phyloP scores from a whole-genome alignment of 2,113 vertebrate genomes.

The Rattus rattus region DNA sequence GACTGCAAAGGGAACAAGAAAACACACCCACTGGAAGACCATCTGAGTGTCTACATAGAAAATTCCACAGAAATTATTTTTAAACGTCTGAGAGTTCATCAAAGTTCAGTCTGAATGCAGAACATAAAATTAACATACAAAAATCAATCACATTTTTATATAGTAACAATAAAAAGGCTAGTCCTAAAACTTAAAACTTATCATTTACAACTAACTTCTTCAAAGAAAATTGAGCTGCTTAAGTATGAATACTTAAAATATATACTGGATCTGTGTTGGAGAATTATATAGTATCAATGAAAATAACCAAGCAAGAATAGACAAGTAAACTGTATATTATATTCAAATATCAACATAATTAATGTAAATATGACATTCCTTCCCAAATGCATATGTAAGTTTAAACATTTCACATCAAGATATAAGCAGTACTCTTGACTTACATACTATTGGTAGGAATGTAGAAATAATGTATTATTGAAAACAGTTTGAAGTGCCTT shows the following conservation, averaged over 20 bases:
- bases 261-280: neutral
- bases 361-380: neutral
- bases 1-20: neutral
- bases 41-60: neutral
- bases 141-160: neutral
- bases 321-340: neutral
- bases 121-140: neutral
- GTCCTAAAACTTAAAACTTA: constrained; percentile 50
- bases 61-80: neutral
- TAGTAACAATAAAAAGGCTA: neutral
- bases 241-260: constrained; percentile 10
- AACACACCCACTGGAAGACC: neutral
- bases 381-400: neutral
- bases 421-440: neutral
- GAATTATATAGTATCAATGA: constrained; percentile 46
- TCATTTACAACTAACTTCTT: neutral
- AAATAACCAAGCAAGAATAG: constrained; percentile 19
- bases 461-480: neutral
- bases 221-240: constrained; percentile 35
- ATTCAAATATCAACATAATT: neutral
- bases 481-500: neutral
- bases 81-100: neutral
- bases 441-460: neutral
- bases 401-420: constrained; percentile 17
- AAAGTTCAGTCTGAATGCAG: neutral